Base-by-base conservation (phyloP, 2,888 invertebrate genomes). In the Drosophila nr. medialis region DNA sequence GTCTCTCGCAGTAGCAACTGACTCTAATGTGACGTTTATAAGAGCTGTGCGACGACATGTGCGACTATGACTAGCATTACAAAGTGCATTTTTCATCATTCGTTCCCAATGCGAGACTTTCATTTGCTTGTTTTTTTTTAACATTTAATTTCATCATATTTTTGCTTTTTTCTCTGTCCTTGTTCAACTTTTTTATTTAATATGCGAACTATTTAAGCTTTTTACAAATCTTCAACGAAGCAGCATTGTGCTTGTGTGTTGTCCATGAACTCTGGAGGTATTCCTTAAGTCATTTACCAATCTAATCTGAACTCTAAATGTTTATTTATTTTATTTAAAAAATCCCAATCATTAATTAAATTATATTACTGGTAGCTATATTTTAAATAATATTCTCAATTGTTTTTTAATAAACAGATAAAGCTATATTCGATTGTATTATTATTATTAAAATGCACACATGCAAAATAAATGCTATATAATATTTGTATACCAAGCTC, bases 1-100 rank as follows among this genome's bases (percentile, higher is more conserved):
- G 69, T 69, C 72, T 67, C 73, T 55, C 42, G 64, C 68, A 71
- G 64, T 59, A 67, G 59, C 61, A 81, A 74, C 70, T 71, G 84
- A 85, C 89, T 85, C 84, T 85, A 86, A 85, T 89, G 84, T 84
- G 89, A 89, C 89, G 81, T 86, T 86, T 74, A 86, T 86, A 84
- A 89, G 84, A 72, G 77, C 81, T 72, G 62, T 64, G 75, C 68
- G 87, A 79, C 86, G 74, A 76, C 79, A 86, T 85, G 84, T 83
- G 76, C 69, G 75, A 75, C 75, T 58, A 78, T 80, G 89, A 83
- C 72, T 81, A 86, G 83, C 75, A 85, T 89, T 83, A 83, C 80
- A 81, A 83, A 83, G 84, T 86, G 84, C 73, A 89, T 89, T 89
- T 85, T 86, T 89, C 80, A 89, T 89, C 79, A 74, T 69, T 63